Evolutionary conservation across 2,113 vertebrate genomes (phyloP).

Genomic region (Callipepla californica): DNA sequence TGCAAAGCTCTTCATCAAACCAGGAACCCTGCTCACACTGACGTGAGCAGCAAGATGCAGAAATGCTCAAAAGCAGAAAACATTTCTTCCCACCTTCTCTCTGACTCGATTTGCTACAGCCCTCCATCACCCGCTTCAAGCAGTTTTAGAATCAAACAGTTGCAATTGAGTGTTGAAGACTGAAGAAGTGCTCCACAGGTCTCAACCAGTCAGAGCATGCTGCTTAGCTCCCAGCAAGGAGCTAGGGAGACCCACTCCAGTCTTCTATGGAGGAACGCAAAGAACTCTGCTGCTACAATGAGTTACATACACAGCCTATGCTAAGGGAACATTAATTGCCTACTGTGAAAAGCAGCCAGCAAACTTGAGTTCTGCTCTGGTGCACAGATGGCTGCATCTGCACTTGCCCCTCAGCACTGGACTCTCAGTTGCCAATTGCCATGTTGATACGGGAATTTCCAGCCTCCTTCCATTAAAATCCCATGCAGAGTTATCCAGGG

Average conservation of each 20-base stretch:
- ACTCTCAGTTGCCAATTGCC: not conserved
- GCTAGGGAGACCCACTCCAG: not conserved
- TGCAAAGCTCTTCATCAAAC: not conserved
- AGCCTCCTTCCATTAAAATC: not conserved
- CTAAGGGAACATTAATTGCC: not conserved
- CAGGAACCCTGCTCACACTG: not conserved
- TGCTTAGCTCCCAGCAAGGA: not conserved
- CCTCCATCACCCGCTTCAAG: not conserved
- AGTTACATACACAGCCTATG: not conserved
- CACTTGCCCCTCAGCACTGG: too few relatives aligned
- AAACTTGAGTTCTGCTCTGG: not conserved
- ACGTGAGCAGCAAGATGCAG: not conserved
- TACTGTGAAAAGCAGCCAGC: not conserved
- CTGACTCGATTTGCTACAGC: not conserved
- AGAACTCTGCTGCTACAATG: not conserved
- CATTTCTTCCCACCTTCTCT: not conserved
- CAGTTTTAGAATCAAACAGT: not conserved
- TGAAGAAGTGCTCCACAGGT: not conserved
- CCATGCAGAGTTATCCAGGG: not conserved
- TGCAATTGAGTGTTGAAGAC: not conserved
- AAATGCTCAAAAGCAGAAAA: not conserved
- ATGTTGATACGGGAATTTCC: not conserved
- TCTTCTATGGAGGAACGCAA: not conserved
- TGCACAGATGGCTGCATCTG: not conserved
- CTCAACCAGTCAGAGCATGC: not conserved